phyloP scores from a whole-genome alignment of 2,113 vertebrate species.

The Hipposideros armiger region DNA sequence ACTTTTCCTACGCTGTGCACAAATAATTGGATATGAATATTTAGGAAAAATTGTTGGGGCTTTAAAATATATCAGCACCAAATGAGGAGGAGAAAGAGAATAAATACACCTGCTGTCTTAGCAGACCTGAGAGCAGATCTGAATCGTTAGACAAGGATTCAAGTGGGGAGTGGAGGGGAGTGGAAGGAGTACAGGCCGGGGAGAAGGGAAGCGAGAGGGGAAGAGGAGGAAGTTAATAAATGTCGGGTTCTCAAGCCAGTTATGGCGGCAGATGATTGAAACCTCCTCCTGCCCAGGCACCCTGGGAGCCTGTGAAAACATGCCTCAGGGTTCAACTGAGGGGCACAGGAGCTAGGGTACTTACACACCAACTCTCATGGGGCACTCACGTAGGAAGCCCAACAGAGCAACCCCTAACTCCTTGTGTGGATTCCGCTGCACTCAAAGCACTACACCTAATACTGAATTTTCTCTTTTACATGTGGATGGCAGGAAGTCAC shows the following conservation, averaged over 20 bases:
- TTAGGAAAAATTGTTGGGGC: not conserved
- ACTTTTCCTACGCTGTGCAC: not conserved
- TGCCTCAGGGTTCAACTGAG: no score
- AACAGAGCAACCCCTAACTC: not conserved
- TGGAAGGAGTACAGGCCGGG: not conserved
- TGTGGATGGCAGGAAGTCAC: not conserved
- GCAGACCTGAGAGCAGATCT: not conserved
- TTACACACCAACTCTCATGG: not conserved
- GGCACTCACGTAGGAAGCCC: not conserved
- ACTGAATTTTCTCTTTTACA: constrained; percentile 1
- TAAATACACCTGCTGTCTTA: not conserved
- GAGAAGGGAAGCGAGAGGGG: not conserved
- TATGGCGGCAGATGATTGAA: not conserved
- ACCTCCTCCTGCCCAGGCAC: not conserved
- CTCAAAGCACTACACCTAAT: not conserved
- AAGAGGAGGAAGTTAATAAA: not conserved
- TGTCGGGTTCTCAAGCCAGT: not conserved
- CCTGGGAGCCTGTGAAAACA: not conserved
- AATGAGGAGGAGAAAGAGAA: constrained; percentile 23
- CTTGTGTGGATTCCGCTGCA: not conserved
- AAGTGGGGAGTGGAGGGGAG: not conserved
- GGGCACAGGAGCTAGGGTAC: not conserved
- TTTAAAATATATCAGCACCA: constrained; percentile 33
- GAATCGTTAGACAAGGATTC: not conserved
- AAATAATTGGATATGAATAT: not conserved